Conservation (phyloP, 2,113 vertebrate species). For the Desmodus rotundus region DNA sequence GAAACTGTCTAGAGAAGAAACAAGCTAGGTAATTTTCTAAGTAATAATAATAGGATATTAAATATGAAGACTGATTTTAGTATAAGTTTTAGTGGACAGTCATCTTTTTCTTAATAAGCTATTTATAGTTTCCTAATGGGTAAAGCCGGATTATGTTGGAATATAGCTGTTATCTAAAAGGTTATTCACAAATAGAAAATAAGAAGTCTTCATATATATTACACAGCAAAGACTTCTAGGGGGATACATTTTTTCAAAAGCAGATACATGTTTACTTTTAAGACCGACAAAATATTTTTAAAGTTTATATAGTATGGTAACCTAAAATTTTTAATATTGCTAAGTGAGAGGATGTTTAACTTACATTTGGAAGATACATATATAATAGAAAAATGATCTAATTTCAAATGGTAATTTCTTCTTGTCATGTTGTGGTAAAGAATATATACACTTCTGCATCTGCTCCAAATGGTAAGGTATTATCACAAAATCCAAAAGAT, state of each 20-base stretch:
- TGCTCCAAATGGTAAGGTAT: background rate
- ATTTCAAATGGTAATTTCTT: background rate
- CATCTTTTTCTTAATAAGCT: background rate
- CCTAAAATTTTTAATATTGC: background rate
- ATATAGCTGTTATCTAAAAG: background rate
- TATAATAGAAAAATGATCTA: background rate
- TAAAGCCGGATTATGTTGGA: background rate
- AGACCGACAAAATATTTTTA: background rate
- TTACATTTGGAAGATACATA: background rate
- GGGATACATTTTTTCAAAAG: constrained; percentile 13
- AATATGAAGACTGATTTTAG: background rate
- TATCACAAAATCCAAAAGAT: background rate
- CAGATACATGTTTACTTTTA: constrained; percentile 24
- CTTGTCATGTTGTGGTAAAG: background rate
- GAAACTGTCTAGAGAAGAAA: background rate
- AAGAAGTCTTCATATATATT: background rate
- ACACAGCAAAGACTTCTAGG: constrained; percentile 10
- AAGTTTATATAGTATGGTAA: background rate
- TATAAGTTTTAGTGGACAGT: background rate
- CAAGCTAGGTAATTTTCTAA: background rate
- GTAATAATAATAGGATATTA: background rate
- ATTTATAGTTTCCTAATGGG: background rate
- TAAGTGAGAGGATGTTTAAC: background rate
- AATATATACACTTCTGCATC: background rate
- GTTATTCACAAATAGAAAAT: background rate